A percentile compares a stretch with the other conserved stretches of the same genome.
These are phyloP conservation scores for Abrostola tripartita DNA, from an alignment of 2,888 invertebrate genomes.

Conservation along the genomic window DNA sequence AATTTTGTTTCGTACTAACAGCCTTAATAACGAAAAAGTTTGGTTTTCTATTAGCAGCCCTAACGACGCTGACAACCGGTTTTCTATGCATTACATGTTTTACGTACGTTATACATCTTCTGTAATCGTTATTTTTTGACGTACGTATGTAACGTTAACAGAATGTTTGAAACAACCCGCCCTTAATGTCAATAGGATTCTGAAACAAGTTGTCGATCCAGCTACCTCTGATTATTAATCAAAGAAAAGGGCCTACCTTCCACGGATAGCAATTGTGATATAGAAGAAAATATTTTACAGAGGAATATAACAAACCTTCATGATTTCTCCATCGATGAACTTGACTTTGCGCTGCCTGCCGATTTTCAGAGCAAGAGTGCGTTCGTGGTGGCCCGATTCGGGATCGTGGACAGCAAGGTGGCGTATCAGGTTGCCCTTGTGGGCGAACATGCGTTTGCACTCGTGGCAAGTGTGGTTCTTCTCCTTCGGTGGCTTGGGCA, in stretches of 20 bases:
- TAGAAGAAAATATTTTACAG: not conserved
- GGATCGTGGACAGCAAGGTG: slow-evolving; percentile 98
- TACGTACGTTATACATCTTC: too few species aligned
- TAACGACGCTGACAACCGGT: too few species aligned
- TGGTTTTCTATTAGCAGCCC: too few species aligned
- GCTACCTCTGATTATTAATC: not conserved
- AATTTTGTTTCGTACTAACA: too few species aligned
- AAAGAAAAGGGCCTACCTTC: not conserved
- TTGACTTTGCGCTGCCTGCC: slow-evolving; percentile 94
- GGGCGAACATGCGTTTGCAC: slow-evolving; percentile 92
- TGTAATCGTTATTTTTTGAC: too few species aligned
- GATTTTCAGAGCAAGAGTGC: slow-evolving; percentile 92
- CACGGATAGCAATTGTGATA: not conserved
- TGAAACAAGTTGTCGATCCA: too few species aligned
- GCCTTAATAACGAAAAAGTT: too few species aligned
- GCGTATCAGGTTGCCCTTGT: slow-evolving; percentile 97
- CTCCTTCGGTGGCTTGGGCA: slow-evolving; percentile 95
- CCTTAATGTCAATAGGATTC: too few species aligned
- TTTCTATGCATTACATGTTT: too few species aligned
- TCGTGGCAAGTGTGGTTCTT: slow-evolving; percentile 96
- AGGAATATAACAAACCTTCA: slow-evolving; percentile 61
- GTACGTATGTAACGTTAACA: too few species aligned
- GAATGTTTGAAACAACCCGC: too few species aligned
- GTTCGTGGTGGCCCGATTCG: slow-evolving; percentile 92
- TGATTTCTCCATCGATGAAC: slow-evolving; percentile 82